Base-by-base conservation (phyloP, 2,888 invertebrate species). In the Fragum fragum region DNA sequence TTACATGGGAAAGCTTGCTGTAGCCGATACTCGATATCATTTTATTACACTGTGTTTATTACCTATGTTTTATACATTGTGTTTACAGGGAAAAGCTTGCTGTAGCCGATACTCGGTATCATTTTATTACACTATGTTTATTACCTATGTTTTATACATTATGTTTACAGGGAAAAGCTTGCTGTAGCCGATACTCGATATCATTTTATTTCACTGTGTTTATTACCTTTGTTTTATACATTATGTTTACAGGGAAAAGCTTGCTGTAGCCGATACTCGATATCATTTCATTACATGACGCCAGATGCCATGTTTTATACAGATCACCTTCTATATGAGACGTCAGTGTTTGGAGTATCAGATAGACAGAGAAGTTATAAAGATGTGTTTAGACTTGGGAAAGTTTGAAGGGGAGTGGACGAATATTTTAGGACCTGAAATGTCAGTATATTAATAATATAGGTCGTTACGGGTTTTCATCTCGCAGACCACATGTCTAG, bases 191-290 rank as follows among this genome's bases (percentile, higher is more conserved):
- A 47, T 89, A 88, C 93, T 98, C 98, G 0, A 96, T 99, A 14
- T 97, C 98, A 0, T 99, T 99, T 95, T 98, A 99, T 95, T 98
- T 98, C 94, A 97, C 98, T 0, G 96, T 96, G 21, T 97, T 98
- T 0, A 96, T 97, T 90, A 96, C 97, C 93, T 36, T 36, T 36
- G 9, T 36, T 36, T 36, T 36, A 36, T 36, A 6, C 9, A 36
- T 36, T 36, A 3, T 61, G 18, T 32, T 70, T 70, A 9, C 53
- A 70, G 70, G 70, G 70, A 6, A 52, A 53, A 26, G 53, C 28
- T 1, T 70, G 91, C 57, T 91, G 91, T 76, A 88, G 89, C 42
- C 82, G 89, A 39, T 89, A 88, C 93, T 98, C 98, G 0, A 96
- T 99, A 14, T 97, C 98, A 0, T 99, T 99, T 95, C 98, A 99